These are phyloP conservation scores for Taeniopygia guttata DNA, from an alignment of 2,797 vertebrate species.

Conservation along the genomic window DNA sequence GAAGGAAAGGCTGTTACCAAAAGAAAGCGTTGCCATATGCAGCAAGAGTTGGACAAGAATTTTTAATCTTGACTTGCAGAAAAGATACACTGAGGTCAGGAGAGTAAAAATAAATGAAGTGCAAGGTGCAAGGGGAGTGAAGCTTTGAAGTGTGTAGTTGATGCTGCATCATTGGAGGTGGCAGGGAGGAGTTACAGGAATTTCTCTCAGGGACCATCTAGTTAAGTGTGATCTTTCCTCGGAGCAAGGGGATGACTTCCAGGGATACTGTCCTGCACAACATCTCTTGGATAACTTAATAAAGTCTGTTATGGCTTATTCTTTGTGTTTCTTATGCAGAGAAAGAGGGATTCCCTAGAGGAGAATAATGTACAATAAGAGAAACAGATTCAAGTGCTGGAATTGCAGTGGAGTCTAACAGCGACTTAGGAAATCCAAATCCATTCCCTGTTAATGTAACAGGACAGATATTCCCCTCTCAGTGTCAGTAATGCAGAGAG, in stretches of 20 bases:
- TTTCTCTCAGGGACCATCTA: slow-evolving; percentile 16
- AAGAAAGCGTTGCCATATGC: background rate
- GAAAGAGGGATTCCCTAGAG: slow-evolving; percentile 12
- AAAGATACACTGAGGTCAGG: background rate
- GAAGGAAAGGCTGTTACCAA: slow-evolving; percentile 39
- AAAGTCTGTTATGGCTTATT: background rate
- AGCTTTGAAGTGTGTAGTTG: background rate
- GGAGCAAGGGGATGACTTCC: background rate
- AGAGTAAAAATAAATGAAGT: slow-evolving; percentile 7
- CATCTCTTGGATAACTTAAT: slow-evolving; percentile 35
- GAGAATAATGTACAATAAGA: background rate
- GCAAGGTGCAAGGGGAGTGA: slow-evolving; percentile 6
- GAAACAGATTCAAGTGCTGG: slow-evolving; percentile 14
- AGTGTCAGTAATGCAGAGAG: background rate
- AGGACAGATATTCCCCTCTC: background rate
- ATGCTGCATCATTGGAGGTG: background rate
- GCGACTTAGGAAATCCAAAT: background rate
- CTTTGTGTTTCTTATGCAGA: background rate
- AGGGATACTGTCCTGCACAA: slow-evolving; percentile 20
- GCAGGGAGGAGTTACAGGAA: background rate
- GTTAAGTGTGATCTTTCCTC: slow-evolving; percentile 4
- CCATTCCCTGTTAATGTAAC: background rate
- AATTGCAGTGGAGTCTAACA: background rate
- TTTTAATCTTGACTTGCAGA: background rate
- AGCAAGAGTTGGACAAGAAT: background rate